Evolutionary conservation across 2,113 vertebrate species (phyloP).

Genomic region (Isurus oxyrinchus): DNA sequence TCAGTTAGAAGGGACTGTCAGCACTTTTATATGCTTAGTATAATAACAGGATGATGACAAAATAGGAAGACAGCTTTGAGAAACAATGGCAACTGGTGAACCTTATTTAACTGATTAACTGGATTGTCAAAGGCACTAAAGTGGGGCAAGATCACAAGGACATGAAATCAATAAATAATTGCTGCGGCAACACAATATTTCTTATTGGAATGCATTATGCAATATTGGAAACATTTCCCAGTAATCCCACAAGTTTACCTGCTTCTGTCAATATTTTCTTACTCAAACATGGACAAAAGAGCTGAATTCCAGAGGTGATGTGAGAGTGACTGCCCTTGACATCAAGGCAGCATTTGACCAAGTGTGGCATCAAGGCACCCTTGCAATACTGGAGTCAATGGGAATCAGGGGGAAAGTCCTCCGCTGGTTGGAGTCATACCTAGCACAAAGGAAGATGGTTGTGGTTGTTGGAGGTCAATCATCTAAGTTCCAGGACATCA

Average conservation of each 20-base stretch:
- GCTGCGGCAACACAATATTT: not conserved
- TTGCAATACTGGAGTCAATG: no score
- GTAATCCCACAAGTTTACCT: not conserved
- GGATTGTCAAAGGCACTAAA: not conserved
- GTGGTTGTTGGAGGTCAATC: no score
- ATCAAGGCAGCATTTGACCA: no score
- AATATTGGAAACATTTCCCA: not conserved
- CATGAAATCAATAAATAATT: constrained; percentile 27
- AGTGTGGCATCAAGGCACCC: no score
- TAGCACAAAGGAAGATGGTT: no score
- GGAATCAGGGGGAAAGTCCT: no score
- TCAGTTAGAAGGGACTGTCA: not conserved
- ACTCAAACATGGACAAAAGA: no score
- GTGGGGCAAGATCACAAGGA: not conserved
- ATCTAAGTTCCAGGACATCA: no score
- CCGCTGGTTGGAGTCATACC: no score
- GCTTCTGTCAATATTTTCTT: not conserved
- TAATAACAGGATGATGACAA: not conserved
- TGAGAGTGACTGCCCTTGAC: no score
- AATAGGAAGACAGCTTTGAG: not conserved
- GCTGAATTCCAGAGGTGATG: no score
- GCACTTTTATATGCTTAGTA: not conserved
- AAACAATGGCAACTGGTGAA: not conserved
- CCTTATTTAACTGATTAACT: not conserved
- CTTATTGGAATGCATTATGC: not conserved